Evolutionary conservation across 2,113 vertebrate genomes (phyloP).

Genomic region (Pluvianellus socialis): DNA sequence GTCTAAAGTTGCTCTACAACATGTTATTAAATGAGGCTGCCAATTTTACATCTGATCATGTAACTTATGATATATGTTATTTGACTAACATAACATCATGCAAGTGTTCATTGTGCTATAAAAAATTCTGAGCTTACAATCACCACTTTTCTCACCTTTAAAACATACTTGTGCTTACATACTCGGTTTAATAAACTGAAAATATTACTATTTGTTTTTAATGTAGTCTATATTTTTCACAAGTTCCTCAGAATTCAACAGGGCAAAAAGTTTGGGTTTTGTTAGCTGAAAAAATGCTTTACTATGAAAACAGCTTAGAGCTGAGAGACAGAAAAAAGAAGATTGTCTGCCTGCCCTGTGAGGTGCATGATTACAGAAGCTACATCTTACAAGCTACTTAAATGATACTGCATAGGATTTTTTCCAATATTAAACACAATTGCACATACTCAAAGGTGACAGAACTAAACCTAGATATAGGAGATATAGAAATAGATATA

Average conservation of each 20-base stretch:
- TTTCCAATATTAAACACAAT: neutral
- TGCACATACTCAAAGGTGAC: neutral
- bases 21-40: neutral
- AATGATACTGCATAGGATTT: neutral
- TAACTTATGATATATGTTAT: neutral
- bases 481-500: neutral
- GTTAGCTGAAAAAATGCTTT: neutral
- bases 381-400: neutral
- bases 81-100: neutral
- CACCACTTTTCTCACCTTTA: neutral
- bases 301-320: neutral
- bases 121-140: neutral
- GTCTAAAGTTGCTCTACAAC: neutral
- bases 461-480: neutral
- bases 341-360: neutral
- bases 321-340: neutral
- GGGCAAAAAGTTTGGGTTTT: neutral
- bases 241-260: neutral
- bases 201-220: neutral
- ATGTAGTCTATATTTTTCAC: neutral
- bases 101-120: neutral
- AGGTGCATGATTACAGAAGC: neutral
- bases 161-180: neutral
- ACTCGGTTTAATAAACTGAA: neutral
- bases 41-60: neutral